phyloP scores from a whole-genome alignment of 2,888 invertebrate genomes.

The Ligdia adustata region DNA sequence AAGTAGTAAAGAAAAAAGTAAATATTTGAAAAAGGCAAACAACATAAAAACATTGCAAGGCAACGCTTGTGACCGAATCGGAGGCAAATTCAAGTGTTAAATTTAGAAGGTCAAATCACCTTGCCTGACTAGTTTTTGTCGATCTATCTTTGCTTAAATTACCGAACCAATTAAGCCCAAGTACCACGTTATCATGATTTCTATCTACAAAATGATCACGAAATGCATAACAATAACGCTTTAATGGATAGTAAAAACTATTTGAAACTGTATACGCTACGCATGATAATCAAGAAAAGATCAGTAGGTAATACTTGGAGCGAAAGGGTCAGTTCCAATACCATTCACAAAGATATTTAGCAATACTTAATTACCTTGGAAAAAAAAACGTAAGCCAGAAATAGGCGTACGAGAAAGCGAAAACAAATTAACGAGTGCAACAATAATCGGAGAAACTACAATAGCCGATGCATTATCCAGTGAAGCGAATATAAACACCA shows the following conservation, averaged over 20 bases:
- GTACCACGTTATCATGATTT: slow-evolving; percentile 5
- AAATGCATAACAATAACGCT: slow-evolving; percentile 11
- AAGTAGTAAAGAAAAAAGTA: slow-evolving; percentile 27
- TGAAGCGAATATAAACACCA: slow-evolving; percentile 46
- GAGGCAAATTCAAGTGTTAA: slow-evolving; percentile 41
- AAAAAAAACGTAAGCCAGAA: neutral
- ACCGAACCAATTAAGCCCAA: slow-evolving; percentile 19
- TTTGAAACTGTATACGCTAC: neutral
- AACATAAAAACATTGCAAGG: slow-evolving; percentile 46
- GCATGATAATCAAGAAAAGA: too few relatives aligned
- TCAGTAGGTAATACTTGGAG: neutral
- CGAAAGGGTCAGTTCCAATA: neutral
- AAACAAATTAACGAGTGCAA: slow-evolving; percentile 42
- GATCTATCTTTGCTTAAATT: slow-evolving; percentile 8
- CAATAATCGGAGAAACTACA: slow-evolving; percentile 42
- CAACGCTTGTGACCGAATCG: slow-evolving; percentile 47
- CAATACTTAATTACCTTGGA: neutral
- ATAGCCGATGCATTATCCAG: slow-evolving; percentile 37
- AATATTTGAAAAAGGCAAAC: slow-evolving; percentile 48
- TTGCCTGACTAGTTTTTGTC: slow-evolving; percentile 12
- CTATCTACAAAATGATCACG: slow-evolving; percentile 8
- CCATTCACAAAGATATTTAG: neutral
- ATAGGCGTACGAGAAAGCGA: slow-evolving; percentile 38
- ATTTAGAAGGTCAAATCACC: slow-evolving; percentile 42
- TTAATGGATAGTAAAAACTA: neutral